Evolutionary conservation across 1,140 invertebrate genomes (phyloP).

Genomic region (Tenebrio molitor): DNA sequence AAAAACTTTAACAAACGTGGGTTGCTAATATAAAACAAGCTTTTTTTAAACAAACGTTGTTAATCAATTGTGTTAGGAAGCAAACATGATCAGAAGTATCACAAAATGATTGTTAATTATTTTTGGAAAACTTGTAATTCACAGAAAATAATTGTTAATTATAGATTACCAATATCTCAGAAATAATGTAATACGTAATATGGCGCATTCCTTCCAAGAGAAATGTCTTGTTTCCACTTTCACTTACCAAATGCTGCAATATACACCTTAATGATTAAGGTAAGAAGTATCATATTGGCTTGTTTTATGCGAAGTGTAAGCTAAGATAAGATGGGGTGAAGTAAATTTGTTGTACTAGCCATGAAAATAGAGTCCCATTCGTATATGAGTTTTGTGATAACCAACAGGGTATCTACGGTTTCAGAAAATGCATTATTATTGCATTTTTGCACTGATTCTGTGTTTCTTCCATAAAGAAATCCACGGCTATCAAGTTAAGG

Average conservation of each 20-base stretch:
- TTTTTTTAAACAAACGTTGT: too few species aligned
- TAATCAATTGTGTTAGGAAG: too few species aligned
- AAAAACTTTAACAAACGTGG: neutral
- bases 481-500: slow-evolving; percentile 43
- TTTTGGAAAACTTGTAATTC: too few species aligned
- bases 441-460: slow-evolving; percentile 7
- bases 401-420: slow-evolving; percentile 7
- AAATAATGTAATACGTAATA: slow-evolving; percentile 29
- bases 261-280: slow-evolving; percentile 28
- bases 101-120: too few species aligned
- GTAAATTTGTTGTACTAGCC: slow-evolving; percentile 13
- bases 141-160: too few species aligned
- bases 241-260: slow-evolving; percentile 19
- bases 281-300: slow-evolving; percentile 20
- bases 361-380: slow-evolving; percentile 1
- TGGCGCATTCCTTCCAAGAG: slow-evolving; percentile 30
- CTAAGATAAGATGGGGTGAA: slow-evolving; percentile 21
- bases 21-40: too few species aligned
- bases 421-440: slow-evolving; percentile 1
- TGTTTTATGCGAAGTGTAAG: slow-evolving; percentile 11
- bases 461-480: neutral
- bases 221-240: slow-evolving; percentile 38
- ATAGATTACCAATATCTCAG: slow-evolving; percentile 5
- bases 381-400: slow-evolving; percentile 26
- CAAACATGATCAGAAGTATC: too few species aligned